Base-by-base conservation (phyloP, 2,797 vertebrate genomes). In the Alectoris magna region DNA sequence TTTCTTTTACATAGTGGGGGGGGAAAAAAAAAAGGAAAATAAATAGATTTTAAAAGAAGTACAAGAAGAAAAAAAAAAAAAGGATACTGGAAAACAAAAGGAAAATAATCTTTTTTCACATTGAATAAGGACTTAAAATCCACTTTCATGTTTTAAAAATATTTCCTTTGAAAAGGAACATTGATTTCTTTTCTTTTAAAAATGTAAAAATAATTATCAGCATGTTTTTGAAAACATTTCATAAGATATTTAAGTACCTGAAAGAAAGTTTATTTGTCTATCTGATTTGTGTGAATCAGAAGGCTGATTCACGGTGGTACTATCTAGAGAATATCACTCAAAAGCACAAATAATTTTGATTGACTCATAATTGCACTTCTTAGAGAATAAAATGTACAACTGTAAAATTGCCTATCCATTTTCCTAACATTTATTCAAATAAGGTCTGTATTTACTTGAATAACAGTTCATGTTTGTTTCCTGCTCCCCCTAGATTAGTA, bases 191-290 rank as follows among this genome's bases (percentile, higher is more conserved):
- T 41, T 76, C 63, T n/a, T 4, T 63, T 79, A 11, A 67, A 88
- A 67, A 23, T 13, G 4, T 29, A 51, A 73, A 79, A 63, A 0
- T 0, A 31, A 31, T 14, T 39, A 56, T 23, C 16, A 27, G 31
- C 3, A 10, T 53, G 38, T 75, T 43, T 62, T 15, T 63, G 5
- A 82, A 73, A 92, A 56, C 39, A 70, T 9, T 41, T 39, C 62
- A 43, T 43, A 64, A 69, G 19, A 34, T 44, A 58, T 34, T 64
- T 84, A 48, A 23, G 49, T 75, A 64, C 46, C 55, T 23, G 4
- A 0, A 7, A 15, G 44, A 56, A 72, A 16, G 6, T 41, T 10
- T 6, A 4, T 19, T 3, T 16, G 4, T 14, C 31, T 56, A 34
- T 43, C 39, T 22, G 27, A 4, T 26, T 2, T 16, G 4, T 12